phyloP scores from a whole-genome alignment of 2,113 vertebrate species.

The Nannospalax galili region DNA sequence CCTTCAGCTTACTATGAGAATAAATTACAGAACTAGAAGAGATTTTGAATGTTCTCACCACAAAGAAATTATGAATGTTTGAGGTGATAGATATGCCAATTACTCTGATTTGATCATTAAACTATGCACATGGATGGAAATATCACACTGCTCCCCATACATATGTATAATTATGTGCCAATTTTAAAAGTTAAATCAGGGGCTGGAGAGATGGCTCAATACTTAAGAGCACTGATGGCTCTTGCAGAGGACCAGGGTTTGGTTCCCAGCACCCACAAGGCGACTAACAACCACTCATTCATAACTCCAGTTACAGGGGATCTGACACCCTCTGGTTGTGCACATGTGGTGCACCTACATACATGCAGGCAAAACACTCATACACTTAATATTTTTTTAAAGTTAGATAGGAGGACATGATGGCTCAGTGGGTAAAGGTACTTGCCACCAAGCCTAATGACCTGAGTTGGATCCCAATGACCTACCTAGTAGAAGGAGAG shows the following conservation, averaged over 20 bases:
- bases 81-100: neutral
- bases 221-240: too few species aligned
- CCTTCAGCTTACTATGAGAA: neutral
- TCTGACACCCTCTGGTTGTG: too few species aligned
- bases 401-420: neutral
- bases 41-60: neutral
- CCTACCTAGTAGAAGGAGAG: neutral
- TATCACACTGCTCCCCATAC: neutral
- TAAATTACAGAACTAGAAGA: neutral
- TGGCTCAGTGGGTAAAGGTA: neutral
- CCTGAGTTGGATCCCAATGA: neutral
- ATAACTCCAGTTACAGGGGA: too few species aligned
- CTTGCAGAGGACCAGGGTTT: too few species aligned
- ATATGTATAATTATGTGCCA: neutral
- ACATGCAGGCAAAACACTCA: too few species aligned
- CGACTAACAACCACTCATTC: too few species aligned
- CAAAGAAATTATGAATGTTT: conserved; percentile 20
- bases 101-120: neutral
- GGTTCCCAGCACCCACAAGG: too few species aligned
- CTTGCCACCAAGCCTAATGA: neutral
- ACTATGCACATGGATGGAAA: neutral
- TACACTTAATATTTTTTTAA: neutral
- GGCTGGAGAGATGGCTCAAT: too few species aligned
- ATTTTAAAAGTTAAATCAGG: neutral
- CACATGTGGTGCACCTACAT: too few species aligned